phyloP scores from a whole-genome alignment of 2,888 invertebrate genomes.

The Miltochrista miniata region DNA sequence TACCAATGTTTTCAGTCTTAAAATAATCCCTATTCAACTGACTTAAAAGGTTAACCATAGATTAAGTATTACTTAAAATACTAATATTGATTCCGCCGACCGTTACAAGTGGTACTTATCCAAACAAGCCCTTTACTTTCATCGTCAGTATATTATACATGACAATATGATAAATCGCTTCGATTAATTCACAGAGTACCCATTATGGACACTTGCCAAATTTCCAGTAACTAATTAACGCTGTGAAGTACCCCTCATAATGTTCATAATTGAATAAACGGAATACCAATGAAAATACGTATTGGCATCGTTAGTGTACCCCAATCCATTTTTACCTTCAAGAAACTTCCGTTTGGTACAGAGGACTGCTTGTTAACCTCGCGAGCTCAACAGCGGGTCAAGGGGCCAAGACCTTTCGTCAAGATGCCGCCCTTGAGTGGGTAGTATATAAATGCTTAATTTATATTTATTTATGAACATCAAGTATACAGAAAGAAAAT shows the following conservation, averaged over 20 bases:
- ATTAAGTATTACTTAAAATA: too few relatives aligned
- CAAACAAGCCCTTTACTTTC: too few relatives aligned
- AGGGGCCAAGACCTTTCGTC: constrained; percentile 23
- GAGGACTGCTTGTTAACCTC: constrained; percentile 26
- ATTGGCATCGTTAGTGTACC: not conserved
- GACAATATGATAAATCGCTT: not conserved
- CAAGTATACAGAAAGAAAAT: too few relatives aligned
- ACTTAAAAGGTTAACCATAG: too few relatives aligned
- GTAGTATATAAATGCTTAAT: constrained; percentile 3
- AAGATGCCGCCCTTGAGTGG: constrained; percentile 11
- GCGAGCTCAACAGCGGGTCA: constrained; percentile 25
- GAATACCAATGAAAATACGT: not conserved
- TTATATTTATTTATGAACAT: not conserved
- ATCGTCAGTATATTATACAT: too few relatives aligned
- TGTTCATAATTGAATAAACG: not conserved
- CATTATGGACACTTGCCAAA: not conserved
- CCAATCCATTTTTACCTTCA: constrained; percentile 27
- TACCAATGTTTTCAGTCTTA: too few relatives aligned
- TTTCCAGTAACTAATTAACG: not conserved
- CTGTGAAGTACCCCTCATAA: not conserved
- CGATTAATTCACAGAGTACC: not conserved
- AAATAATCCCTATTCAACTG: too few relatives aligned
- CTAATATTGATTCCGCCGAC: too few relatives aligned
- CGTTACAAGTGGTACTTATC: too few relatives aligned
- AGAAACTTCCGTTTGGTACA: constrained; percentile 17